Evolutionary conservation across 35 echinoderm and acorn worm genomes (phyloP), one percentile per base, ranked within the genome.

Genomic region (Hemicentrotus pulcherrimus): DNA sequence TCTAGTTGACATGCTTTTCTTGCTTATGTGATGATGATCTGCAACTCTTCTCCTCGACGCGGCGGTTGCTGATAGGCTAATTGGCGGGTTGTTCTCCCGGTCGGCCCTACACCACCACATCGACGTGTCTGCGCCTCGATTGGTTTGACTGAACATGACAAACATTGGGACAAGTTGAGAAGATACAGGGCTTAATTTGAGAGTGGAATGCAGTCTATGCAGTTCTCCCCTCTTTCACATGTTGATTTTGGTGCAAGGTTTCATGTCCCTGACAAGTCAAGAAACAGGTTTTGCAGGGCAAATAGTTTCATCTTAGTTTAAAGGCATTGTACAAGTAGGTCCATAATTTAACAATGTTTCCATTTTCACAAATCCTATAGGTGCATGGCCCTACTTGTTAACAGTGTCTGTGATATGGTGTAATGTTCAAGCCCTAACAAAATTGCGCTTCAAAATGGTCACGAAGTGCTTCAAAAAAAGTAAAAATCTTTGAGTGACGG

Each of bases 71-170:
- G 65, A 78, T 78, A 22, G 22, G 65, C 65, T 78, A 78, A 78
- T 78, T 78, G 65, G 65, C 22, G 65, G 65, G 65, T 78, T 78
- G 65, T 78, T 78, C 65, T 6, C 65, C 65, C 22, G 61, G 61
- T 6, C 16, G 19, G 65, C 24, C 65, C 24, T 55, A 6, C 50
- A 14, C 50, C 19, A 78, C 65, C 65, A 78, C 22, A 22, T 78
- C 65, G 65, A 28, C 65, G 19, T 78, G 65, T 78, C 65, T 78
- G 24, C 28, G 22, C 65, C 65, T 28, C 65, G 65, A 28, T 78
- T 78, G 65, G 65, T 78, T 30, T 78, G 65, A 78, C 65, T 78
- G 65, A 78, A 78, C 65, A 78, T 78, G 65, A 78, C 65, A 78
- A 78, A 78, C 65, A 78, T n/a, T 28, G 65, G 28, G 24, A 22